Evolutionary conservation across 2,113 vertebrate species (phyloP).

Genomic region (Uria lomvia): DNA sequence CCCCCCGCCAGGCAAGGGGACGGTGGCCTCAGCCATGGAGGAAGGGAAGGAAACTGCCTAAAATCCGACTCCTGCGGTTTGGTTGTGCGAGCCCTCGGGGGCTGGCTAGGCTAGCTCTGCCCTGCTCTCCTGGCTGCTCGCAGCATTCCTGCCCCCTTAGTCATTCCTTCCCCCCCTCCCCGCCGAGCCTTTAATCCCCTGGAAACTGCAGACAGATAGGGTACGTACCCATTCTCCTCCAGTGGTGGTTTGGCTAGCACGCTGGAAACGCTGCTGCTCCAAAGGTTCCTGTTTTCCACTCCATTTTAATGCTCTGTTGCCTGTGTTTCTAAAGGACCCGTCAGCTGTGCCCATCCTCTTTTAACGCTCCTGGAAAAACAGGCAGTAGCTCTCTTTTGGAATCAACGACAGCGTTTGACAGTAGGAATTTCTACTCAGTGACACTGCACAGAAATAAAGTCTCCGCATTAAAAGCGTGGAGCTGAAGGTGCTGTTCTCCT

Average conservation of each 20-base stretch:
- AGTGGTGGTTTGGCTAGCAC: accelerated
- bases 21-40: background rate
- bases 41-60: accelerated
- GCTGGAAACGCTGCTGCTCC: background rate
- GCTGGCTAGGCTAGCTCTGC: too few relatives aligned
- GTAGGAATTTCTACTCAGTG: background rate
- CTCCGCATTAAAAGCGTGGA: accelerated
- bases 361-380: background rate
- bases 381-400: background rate
- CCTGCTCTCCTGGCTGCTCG: background rate
- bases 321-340: background rate
- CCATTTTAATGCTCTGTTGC: background rate
- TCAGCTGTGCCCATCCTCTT: background rate
- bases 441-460: background rate
- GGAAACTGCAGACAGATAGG: too few relatives aligned
- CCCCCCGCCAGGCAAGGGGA: background rate
- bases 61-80: background rate
- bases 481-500: background rate
- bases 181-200: background rate
- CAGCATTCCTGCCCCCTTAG: background rate
- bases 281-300: background rate
- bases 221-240: accelerated
- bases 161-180: background rate
- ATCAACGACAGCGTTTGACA: accelerated
- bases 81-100: too few relatives aligned